Evolutionary conservation across 2,797 vertebrate species (phyloP), one percentile per base, ranked within the genome.

Genomic region (Labroides dimidiatus): DNA sequence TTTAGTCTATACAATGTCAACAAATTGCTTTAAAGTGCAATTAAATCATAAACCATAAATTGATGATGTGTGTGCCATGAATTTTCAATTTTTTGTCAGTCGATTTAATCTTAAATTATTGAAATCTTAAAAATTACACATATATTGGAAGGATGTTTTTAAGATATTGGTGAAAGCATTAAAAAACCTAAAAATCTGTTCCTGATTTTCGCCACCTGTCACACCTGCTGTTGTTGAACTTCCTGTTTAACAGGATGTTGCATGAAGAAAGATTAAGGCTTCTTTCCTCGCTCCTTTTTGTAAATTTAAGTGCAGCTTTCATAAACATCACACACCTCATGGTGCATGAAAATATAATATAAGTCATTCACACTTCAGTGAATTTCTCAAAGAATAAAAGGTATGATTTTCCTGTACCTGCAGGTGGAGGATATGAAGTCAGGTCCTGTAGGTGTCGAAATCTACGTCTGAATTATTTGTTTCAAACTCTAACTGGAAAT

Each of bases 351-450:
- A 53, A 2, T 55, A 41, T n/a, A n/a, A n/a, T n/a, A n/a, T n/a
- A n/a, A n/a, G n/a, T 47, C 20, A 48, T 64, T 30, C 56, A 3
- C 9, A 64, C 6, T 1, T 33, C 7, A 36, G 2, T 43, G 17
- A 39, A 44, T 49, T n/a, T 56, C 20, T 24, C 6, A 21, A 45
- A 54, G 7, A 79, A 67, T 72, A 1, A 0, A 63, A 54, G 65
- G 3, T 67, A 0, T 61, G 37, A 58, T 61, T 48, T 5, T 53
- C 2, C 61, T 0, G 81, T 91, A 92, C 91, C 90, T 91, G 72
- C 19, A 23, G 30, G 53, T 61, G 62, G 4, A 33, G 54, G 33
- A 14, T 70, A 43, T 44, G 20, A 56, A 71, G 45, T 23, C 44
- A 13, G 69, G 21, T 80, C 68, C 30, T 0, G 37, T 36, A 67